Percentiles rank a stretch among this genome's conserved stretches.
These are phyloP conservation scores for Myrmecophaga tridactyla DNA, from an alignment of 2,113 vertebrate genomes.

Conservation along the genomic window DNA sequence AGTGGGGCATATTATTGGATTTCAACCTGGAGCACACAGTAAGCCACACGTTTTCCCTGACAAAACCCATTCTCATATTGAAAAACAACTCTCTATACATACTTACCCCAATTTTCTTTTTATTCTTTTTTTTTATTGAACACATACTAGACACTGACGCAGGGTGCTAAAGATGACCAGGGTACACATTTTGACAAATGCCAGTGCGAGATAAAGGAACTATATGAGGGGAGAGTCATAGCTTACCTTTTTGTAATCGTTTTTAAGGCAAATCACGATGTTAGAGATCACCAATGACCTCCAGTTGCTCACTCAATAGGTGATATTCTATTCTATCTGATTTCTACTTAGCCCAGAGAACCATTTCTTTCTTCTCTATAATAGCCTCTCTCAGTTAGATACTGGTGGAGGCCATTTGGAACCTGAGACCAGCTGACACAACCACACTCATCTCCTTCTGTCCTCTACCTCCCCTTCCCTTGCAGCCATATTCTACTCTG, in stretches of 20 bases:
- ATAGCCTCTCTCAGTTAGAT: background rate
- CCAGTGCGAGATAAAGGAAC: background rate
- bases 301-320: background rate
- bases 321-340: background rate
- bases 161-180: background rate
- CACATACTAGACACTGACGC: background rate
- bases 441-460: background rate
- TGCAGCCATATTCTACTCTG: background rate
- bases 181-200: background rate
- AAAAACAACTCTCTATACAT: background rate
- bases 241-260: background rate
- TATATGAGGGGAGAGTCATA: background rate
- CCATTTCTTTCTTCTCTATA: background rate
- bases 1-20: background rate
- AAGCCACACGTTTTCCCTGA: background rate
- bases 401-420: background rate
- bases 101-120: background rate
- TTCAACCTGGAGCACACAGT: background rate
- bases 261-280: background rate
- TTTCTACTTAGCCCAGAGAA: background rate
- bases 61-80: conserved; percentile 23
- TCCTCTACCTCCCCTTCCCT: background rate
- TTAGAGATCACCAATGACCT: background rate
- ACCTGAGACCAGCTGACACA: background rate
- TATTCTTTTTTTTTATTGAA: background rate